phyloP scores from a whole-genome alignment of 1,140 invertebrate species.

The Rhyzopertha dominica region DNA sequence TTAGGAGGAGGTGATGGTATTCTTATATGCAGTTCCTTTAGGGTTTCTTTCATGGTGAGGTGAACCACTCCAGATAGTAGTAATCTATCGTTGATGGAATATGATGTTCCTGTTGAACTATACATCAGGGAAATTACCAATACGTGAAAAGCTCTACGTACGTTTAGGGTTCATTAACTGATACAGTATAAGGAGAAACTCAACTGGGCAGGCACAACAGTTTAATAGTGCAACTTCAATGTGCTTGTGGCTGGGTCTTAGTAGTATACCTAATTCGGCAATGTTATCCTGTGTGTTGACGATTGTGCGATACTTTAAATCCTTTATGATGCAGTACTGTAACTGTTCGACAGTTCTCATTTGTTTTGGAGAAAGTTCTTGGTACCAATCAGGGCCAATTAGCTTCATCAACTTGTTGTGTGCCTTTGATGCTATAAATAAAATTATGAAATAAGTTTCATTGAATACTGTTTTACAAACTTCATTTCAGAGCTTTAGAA shows the following conservation, averaged over 20 bases:
- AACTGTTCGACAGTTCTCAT: slow-evolving; percentile 28
- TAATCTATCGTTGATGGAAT: slow-evolving; percentile 26
- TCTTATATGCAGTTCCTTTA: slow-evolving; percentile 38
- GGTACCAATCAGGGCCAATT: slow-evolving; percentile 39
- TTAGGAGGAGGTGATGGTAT: slow-evolving; percentile 38
- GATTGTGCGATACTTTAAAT: slow-evolving; percentile 22
- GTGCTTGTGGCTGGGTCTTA: slow-evolving; percentile 26
- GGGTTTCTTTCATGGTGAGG: slow-evolving; percentile 32
- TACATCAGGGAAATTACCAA: slow-evolving; percentile 11
- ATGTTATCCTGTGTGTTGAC: slow-evolving; percentile 26
- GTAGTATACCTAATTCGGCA: slow-evolving; percentile 29
- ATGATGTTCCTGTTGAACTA: slow-evolving; percentile 16
- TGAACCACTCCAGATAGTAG: slow-evolving; percentile 37
- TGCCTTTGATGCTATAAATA: too few species aligned
- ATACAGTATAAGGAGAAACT: slow-evolving; percentile 39
- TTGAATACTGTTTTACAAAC: too few species aligned
- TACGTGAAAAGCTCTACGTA: slow-evolving; percentile 23
- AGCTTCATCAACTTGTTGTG: slow-evolving; percentile 13
- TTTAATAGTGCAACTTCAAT: slow-evolving; percentile 28
- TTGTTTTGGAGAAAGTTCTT: slow-evolving; percentile 39
- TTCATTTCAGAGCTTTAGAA: too few species aligned
- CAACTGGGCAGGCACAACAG: slow-evolving; percentile 30
- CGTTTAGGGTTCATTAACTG: slow-evolving; percentile 30
- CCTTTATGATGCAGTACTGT: slow-evolving; percentile 23
- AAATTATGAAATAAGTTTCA: too few species aligned